Evolutionary conservation across 2,113 vertebrate genomes (phyloP).

Genomic region (Dunckerocampus dactyliophorus): DNA sequence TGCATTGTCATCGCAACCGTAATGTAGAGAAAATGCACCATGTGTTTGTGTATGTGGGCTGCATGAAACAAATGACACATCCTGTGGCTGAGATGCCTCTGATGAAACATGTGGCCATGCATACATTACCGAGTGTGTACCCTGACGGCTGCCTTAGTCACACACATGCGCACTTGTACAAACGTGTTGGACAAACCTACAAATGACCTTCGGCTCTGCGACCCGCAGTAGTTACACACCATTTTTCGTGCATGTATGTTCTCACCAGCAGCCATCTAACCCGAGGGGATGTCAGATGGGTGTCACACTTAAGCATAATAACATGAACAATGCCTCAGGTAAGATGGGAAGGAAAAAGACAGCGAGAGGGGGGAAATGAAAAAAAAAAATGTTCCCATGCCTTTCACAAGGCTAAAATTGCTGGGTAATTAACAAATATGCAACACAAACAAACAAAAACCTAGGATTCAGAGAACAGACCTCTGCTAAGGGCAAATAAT

Average conservation of each 20-base stretch:
- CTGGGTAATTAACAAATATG: not conserved
- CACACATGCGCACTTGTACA: not conserved
- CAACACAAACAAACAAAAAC: not conserved
- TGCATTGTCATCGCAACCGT: constrained; percentile 4
- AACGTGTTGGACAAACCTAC: not conserved
- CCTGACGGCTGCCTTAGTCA: not conserved
- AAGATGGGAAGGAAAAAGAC: not conserved
- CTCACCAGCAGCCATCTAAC: not conserved
- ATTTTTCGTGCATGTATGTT: not conserved
- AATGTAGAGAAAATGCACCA: constrained; percentile 6
- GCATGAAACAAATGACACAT: constrained; percentile 17
- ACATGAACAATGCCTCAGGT: constrained; percentile 12
- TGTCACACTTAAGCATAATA: constrained; percentile 20
- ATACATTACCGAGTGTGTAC: constrained; percentile 25
- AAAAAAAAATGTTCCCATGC: not conserved
- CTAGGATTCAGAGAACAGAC: not conserved
- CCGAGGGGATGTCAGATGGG: constrained; percentile 20
- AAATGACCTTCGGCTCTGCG: not conserved
- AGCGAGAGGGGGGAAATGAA: not conserved
- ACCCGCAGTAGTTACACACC: not conserved
- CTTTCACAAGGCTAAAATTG: not conserved
- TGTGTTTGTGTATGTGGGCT: constrained; percentile 4
- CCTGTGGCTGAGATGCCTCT: constrained; percentile 16
- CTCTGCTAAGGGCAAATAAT: not conserved
- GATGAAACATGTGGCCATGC: constrained; percentile 19